Base-by-base conservation (phyloP, 2,888 invertebrate species). In the Ecdyonurus torrentis region DNA sequence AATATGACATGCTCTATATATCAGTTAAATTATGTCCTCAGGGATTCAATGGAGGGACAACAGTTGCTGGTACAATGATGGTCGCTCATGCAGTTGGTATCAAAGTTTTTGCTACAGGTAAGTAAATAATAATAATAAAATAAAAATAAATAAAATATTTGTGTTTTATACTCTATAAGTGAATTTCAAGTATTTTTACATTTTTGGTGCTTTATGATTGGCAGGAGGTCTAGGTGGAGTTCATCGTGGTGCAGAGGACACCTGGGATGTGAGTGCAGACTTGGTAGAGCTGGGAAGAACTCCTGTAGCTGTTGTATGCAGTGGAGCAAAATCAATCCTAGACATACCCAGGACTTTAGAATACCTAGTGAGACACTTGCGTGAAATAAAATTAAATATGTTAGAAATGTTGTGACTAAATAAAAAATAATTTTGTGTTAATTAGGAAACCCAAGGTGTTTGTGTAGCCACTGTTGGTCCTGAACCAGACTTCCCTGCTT, bases 251-350 rank as follows among this genome's bases (percentile, higher is more conserved):
- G 95, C 87, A 0, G 87, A 93, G 72, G 74, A 74, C n/a, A 88
- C 89, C 55, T 79, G 95, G 75, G 99, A 99, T 74, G 78, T 99
- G 62, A 98, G 97, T 65, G 93, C 97, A 0, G 99, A 99, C 76
- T 80, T 99, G 61, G 84, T 83, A 5, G 97, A 99, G 74, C 78
- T 99, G 62, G 90, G 94, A 1, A 82, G 87, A 64, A 91, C 87
- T 65, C 86, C 87, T 18, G 85, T 97, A 0, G 84, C 91, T 59
- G 95, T 99, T 3, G 86, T 99, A 1, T 96, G 93, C 68, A 91
- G 96, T 70, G 99, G 99, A 1, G 86, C 96, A 63, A 99, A 99
- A 76, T 96, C 97, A 22, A 97, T 99, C 69, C 80, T 99, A 64
- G 99, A 99, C 74, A 92, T 99, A 69, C 87, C 86, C 2, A 86